Evolutionary conservation across 2,113 vertebrate species (phyloP).

Genomic region (Ciconia stormi): DNA sequence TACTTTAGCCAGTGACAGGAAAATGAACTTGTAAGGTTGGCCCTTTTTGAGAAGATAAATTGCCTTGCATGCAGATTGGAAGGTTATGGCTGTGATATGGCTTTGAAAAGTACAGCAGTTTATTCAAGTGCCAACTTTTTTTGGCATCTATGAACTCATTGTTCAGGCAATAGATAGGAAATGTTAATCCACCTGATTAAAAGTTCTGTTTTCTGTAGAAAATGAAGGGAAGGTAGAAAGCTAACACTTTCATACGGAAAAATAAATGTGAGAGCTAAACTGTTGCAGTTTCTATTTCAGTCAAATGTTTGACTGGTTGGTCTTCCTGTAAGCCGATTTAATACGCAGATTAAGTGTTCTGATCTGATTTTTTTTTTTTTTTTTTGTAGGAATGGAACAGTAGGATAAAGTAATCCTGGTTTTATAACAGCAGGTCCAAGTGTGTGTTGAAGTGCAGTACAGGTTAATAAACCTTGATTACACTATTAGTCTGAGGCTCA

Average conservation of each 20-base stretch:
- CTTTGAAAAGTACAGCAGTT: background rate
- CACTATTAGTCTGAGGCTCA: accelerated
- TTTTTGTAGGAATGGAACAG: background rate
- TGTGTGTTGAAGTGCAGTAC: background rate
- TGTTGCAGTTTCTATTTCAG: background rate
- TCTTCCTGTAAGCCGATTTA: background rate
- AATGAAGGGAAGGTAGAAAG: background rate
- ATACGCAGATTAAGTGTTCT: background rate
- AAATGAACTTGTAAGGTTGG: background rate
- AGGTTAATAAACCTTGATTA: background rate
- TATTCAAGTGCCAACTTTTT: background rate
- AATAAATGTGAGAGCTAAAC: background rate
- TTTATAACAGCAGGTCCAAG: background rate
- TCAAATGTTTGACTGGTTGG: background rate
- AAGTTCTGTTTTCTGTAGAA: background rate
- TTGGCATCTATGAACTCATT: background rate
- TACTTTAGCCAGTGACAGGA: background rate
- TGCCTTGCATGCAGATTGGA: background rate
- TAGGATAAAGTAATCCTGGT: background rate
- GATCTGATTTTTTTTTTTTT: background rate
- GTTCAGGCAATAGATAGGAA: background rate
- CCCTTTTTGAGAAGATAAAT: background rate
- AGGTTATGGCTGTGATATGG: background rate
- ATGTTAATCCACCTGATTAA: background rate
- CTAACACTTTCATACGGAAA: background rate